A percentile compares a stretch with the other conserved stretches of the same genome.
Evolutionary conservation across 2,888 invertebrate species (phyloP).

Genomic region (Apoda limacodes): DNA sequence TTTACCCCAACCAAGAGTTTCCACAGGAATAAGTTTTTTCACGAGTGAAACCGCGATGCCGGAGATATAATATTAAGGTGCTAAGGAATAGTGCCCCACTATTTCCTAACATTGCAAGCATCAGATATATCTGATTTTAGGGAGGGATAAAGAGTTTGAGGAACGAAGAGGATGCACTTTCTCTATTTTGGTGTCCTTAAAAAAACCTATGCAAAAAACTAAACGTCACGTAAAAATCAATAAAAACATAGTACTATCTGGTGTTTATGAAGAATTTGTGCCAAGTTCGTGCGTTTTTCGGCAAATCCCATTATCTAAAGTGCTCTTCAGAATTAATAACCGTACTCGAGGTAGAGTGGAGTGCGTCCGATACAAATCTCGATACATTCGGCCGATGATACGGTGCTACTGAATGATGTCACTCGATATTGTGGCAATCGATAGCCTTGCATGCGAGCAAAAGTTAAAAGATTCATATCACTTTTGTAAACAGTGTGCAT

Average conservation of each 20-base stretch:
- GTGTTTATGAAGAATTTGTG: conserved; percentile 27
- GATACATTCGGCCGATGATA: conserved; percentile 28
- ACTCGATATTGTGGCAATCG: conserved; percentile 3
- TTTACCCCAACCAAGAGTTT: too few relatives aligned
- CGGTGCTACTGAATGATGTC: conserved; percentile 35
- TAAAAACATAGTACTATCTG: conserved; percentile 19
- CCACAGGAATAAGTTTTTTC: too few relatives aligned
- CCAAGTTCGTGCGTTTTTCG: conserved; percentile 33
- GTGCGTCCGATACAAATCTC: conserved; percentile 42
- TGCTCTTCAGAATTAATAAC: conserved; percentile 61
- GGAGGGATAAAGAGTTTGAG: too few relatives aligned
- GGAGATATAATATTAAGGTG: too few relatives aligned
- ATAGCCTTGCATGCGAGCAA: not conserved
- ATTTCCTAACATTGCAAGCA: too few relatives aligned
- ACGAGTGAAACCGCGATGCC: too few relatives aligned
- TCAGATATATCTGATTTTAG: too few relatives aligned
- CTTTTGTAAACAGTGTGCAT: too few relatives aligned
- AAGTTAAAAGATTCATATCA: too few relatives aligned
- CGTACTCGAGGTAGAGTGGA: conserved; percentile 43
- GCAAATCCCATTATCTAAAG: conserved; percentile 63
- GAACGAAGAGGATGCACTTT: too few relatives aligned
- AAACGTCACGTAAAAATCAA: not conserved
- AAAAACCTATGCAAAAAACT: not conserved
- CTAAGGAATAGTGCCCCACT: too few relatives aligned
- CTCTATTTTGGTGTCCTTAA: too few relatives aligned